Conservation (phyloP, 2,888 invertebrate genomes). For the Drosophila gaucha region DNA sequence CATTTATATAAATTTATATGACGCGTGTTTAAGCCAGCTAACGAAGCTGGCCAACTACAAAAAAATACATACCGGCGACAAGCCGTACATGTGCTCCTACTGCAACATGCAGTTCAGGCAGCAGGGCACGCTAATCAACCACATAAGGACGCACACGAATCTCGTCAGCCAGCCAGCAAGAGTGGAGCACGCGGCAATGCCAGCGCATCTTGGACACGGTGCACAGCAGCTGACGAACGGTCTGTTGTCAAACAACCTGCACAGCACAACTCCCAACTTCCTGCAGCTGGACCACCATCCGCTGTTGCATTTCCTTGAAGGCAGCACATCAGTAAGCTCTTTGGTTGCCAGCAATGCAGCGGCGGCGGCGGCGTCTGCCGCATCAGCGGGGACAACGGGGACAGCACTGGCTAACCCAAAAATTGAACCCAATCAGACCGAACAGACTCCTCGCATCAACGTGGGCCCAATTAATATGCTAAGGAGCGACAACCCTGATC, state of each 20-base stretch:
- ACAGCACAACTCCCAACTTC: constrained; percentile 19
- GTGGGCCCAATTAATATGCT: constrained; percentile 30
- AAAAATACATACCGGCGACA: constrained; percentile 34
- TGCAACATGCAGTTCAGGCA: constrained; percentile 35
- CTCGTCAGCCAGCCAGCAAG: constrained; percentile 21
- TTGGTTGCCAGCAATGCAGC: constrained; percentile 46
- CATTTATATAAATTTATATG: constrained; percentile 20
- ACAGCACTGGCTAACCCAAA: constrained; percentile 13
- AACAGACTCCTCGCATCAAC: constrained; percentile 21
- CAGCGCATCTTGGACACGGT: constrained; percentile 23
- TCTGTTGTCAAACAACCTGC: constrained; percentile 26
- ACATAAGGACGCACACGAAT: constrained; percentile 34
- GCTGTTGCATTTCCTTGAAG: constrained; percentile 70
- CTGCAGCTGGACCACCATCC: constrained; percentile 67
- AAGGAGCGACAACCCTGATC: constrained; percentile 33
- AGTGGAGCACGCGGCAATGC: constrained; percentile 24
- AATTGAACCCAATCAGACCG: constrained; percentile 22
- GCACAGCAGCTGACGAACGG: constrained; percentile 35
- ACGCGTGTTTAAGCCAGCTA: constrained; percentile 19
- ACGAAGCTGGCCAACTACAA: constrained; percentile 31
- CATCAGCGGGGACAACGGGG: constrained; percentile 8
- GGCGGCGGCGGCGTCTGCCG: constrained; percentile 24
- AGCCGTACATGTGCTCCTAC: constrained; percentile 38
- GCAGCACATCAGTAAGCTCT: constrained; percentile 67
- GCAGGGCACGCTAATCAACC: constrained; percentile 35